Evolutionary conservation across 2,113 vertebrate species (phyloP), one percentile per base, ranked within the genome.

Genomic region (Podiceps cristatus): DNA sequence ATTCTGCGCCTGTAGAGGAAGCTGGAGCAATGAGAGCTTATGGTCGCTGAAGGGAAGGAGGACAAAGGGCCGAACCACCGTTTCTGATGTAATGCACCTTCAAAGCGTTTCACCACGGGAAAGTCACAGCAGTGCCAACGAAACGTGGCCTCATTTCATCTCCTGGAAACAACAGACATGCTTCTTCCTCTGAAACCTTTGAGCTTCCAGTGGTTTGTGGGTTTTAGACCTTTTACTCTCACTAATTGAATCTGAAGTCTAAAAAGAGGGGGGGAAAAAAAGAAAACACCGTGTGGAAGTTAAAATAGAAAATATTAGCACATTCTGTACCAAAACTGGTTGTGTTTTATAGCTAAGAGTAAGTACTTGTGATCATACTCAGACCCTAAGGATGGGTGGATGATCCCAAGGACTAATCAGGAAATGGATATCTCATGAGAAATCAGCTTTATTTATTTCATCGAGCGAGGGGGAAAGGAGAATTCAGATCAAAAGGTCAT

Each of bases 251-350:
- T 15, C 22, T 35, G 18, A 31, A 47, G n/a, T 24, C 75, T 66
- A 13, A 90, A 88, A 71, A 22, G 22, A 0, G 1, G 12, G 4
- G 4, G 55, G 29, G 2, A 3, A 0, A 19, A 19, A 10, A 40
- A 86, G 45, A 50, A 95, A 88, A 85, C 19, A 11, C 17, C 44
- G 13, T 1, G 5, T 9, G 42, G 79, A 60, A 58, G 37, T 62
- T 42, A 66, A 76, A 88, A 71, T 20, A 75, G 55, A 31, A 47
- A 86, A 60, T 64, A 69, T 73, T 47, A 35, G 5, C 12, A 11
- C 3, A 4, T 33, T 90, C 78, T 52, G 13, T 35, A n/a, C 13
- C 73, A 37, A 52, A 79, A 50, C 0, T 9, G 27, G 37, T 24
- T 71, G 33, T 1, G 1, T 56, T 37, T 77, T 40, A 73, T 44